Base-by-base conservation (phyloP, 2,888 invertebrate genomes). In the Stenchaetothrips biformis region DNA sequence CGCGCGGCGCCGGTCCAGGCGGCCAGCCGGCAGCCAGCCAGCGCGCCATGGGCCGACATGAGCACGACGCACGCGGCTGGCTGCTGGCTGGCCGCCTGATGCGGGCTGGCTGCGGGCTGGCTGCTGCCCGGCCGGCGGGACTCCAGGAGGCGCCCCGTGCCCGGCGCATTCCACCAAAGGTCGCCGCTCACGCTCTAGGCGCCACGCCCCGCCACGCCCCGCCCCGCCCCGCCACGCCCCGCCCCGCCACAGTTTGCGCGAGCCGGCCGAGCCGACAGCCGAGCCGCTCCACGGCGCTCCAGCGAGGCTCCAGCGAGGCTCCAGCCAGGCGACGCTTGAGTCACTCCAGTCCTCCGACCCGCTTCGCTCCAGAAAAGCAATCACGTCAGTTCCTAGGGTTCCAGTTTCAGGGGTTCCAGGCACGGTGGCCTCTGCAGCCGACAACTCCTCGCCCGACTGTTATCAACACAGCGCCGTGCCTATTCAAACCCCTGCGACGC, bases 151-250 rank as follows among this genome's bases (percentile, higher is more conserved):
- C 59, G 59, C 18, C 53, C 13, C 53, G 53, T 16, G 67, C 6
- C 67, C 7, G 21, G 67, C 21, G 25, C 67, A 74, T 74, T 74
- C 67, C 67, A 74, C 21, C 67, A 25, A 25, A 74, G 67, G 67
- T 74, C 67, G 67, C 67, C 67, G 21, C 67, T 59, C 59, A 59
- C 59, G 59, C 59, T 59, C 59, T 18, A 18, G 59, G 59, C 59
- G 59, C 13, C 18, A 16, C 59, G 59, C 59, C 59, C 7, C 59
- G 59, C 59, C 53, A 2, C 53, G 37, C n/a, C n/a, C n/a, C n/a
- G n/a, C n/a, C n/a, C n/a, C n/a, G n/a, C n/a, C n/a, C 53, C 53
- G 53, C 53, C 53, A 11, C 53, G 53, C 53, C 53, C 8, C 53
- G 53, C 53, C 53, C 53, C 53, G 53, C 13, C 37, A 18, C 53